Evolutionary conservation across 1,140 invertebrate genomes (phyloP), one percentile per base, ranked within the genome.

Genomic region (Lepidurus couesii): DNA sequence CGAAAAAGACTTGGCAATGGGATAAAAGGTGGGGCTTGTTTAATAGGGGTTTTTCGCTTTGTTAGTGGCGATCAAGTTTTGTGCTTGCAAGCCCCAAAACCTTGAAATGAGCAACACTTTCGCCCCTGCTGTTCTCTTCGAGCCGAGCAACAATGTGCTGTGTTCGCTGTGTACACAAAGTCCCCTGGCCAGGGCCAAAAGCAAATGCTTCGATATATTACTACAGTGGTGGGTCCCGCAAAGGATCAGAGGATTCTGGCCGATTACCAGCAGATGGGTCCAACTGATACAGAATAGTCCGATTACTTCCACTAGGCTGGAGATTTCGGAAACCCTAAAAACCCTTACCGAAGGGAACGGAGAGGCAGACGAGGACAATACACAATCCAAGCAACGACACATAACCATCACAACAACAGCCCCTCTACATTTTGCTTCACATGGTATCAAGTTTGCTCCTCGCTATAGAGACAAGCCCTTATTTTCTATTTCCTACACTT

Each of bases 211-310:
- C 16, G 34, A 34, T 34, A 13, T 21, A 65, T 21, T 13, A 65
- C 53, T 65, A 65, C 21, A 16, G 53, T 65, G 53, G 53, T 65
- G 53, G 53, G 53, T 65, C 53, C 53, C 53, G 53, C 53, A 65
- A 65, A 65, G 53, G 53, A 65, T 65, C 53, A 65, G 53, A 65
- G 53, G 53, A 65, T 65, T 65, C 53, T 65, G 53, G 53, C 53
- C 53, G 53, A 65, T 65, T 65, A 65, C 53, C 53, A 65, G 53
- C 53, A 65, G 53, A 65, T 65, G 53, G 53, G 53, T 65, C 53
- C 53, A 9, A 65, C 53, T 65, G 53, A 65, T 65, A 65, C 53
- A 65, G 53, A 65, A 65, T 65, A 65, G 53, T 65, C 53, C 53
- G 53, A 65, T 65, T 65, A 65, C 53, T 65, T 65, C 53, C 53